Evolutionary conservation across 2,113 vertebrate genomes (phyloP).

Genomic region (Ageneiosus marmoratus): DNA sequence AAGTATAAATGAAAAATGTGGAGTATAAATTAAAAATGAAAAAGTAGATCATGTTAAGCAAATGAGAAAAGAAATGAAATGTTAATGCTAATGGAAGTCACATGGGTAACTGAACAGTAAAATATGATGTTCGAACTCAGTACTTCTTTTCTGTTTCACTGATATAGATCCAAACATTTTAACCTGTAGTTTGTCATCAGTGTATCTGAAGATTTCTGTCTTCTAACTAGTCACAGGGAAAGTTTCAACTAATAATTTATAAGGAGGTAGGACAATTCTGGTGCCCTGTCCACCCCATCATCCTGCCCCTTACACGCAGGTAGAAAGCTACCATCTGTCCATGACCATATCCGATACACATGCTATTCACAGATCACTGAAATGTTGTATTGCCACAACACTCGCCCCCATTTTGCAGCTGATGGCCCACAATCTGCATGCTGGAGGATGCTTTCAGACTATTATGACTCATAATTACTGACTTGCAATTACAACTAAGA

Average conservation of each 20-base stretch:
- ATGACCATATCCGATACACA: background rate
- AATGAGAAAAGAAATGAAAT: constrained; percentile 42
- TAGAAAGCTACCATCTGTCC: background rate
- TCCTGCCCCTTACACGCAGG: constrained; percentile 33
- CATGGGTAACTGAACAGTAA: constrained; percentile 5
- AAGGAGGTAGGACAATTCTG: constrained; percentile 4
- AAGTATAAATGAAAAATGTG: constrained; percentile 23
- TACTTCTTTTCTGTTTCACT: background rate
- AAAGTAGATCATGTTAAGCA: constrained; percentile 2
- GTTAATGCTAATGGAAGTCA: constrained; percentile 42
- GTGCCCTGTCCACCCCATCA: constrained; percentile 18
- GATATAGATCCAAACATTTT: background rate
- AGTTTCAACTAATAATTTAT: constrained; percentile 2
- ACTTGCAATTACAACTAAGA: background rate
- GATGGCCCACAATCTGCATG: background rate
- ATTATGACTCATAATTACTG: background rate
- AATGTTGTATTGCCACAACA: background rate
- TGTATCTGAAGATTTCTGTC: background rate
- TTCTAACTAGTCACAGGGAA: background rate
- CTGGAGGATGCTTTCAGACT: background rate
- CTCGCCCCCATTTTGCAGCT: constrained; percentile 7
- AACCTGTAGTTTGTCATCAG: background rate
- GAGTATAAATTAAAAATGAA: constrained; percentile 8
- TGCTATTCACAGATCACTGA: background rate
- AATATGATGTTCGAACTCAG: background rate